Evolutionary conservation across 2,797 vertebrate species (phyloP).

Genomic region (Carduelis carduelis): DNA sequence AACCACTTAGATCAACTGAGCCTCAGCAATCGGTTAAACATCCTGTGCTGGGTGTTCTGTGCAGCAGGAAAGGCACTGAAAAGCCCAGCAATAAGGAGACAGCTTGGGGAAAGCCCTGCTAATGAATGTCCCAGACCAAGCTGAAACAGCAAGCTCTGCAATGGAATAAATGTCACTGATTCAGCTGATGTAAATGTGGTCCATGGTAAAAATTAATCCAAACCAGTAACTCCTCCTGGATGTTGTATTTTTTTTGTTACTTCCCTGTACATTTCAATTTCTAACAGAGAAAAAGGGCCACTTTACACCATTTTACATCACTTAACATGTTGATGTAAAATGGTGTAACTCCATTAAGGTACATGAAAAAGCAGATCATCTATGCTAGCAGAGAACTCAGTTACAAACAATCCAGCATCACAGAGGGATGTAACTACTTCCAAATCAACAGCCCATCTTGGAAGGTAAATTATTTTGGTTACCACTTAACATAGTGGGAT

Average conservation of each 20-base stretch:
- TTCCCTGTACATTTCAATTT: not conserved
- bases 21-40: not conserved
- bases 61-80: not conserved
- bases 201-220: not conserved
- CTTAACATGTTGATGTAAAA: not conserved
- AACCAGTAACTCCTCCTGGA: not conserved
- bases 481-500: not conserved
- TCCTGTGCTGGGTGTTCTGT: not conserved
- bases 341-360: not conserved
- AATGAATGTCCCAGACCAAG: not conserved
- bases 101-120: not conserved
- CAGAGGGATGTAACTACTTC: not conserved
- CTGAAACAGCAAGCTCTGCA: not conserved
- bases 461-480: not conserved
- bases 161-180: not conserved
- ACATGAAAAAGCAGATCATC: not conserved
- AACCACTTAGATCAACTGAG: not conserved
- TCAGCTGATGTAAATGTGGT: not conserved
- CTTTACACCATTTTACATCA: no score
- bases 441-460: not conserved
- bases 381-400: not conserved
- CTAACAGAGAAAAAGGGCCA: not conserved
- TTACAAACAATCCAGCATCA: not conserved
- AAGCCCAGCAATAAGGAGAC: not conserved
- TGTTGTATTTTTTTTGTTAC: not conserved